Evolutionary conservation across 2,113 vertebrate species (phyloP).

Genomic region (human (Homo sapiens)): GRCh38 chr14:26981501-26982000

Average conservation of each 20-base stretch:
- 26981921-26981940: slow-evolving; percentile 16
- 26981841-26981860: neutral
- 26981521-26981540: neutral
- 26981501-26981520: neutral
- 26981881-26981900: slow-evolving; percentile 37
- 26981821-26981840: slow-evolving; percentile 10
- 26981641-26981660: slow-evolving; percentile 18
- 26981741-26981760: neutral
- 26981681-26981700: neutral
- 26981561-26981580: neutral
- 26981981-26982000: neutral
- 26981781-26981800: slow-evolving; percentile 31
- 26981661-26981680: neutral
- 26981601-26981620: neutral
- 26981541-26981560: neutral
- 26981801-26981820: slow-evolving; percentile 7
- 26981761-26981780: neutral
- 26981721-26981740: neutral
- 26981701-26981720: neutral
- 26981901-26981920: neutral
- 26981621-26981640: neutral
- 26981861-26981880: neutral
- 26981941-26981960: neutral
- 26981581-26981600: neutral
- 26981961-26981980: neutral